A percentile compares a stretch with the other conserved stretches of the same genome.
phyloP scores from a whole-genome alignment of 2,888 invertebrate species.

The Microctonus aethiopoides region DNA sequence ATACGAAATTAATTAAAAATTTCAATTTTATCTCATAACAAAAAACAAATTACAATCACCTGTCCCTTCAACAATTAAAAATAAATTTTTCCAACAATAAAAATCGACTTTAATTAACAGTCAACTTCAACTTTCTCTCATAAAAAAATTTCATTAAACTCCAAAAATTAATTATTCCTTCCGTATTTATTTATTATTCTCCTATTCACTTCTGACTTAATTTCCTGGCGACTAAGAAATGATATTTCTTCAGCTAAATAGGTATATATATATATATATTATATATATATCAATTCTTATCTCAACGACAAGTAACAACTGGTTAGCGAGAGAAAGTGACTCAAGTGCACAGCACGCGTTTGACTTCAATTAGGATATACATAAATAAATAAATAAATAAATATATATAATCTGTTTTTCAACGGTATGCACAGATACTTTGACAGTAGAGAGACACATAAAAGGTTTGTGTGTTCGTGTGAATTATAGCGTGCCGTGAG shows the following conservation, averaged over 20 bases:
- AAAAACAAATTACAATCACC: too few species aligned
- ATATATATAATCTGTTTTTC: slow-evolving; percentile 13
- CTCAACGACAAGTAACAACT: slow-evolving; percentile 36
- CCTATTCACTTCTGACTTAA: neutral
- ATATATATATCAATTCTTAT: slow-evolving; percentile 29
- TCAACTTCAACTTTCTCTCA: too few species aligned
- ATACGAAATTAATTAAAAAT: too few species aligned
- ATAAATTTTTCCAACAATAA: too few species aligned
- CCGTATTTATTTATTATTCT: neutral
- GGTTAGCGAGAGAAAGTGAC: slow-evolving; percentile 31
- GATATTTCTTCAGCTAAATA: neutral
- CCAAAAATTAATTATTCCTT: too few species aligned
- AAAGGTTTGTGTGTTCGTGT: neutral
- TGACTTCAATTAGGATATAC: neutral
- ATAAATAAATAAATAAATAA: neutral
- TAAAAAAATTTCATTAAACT: too few species aligned
- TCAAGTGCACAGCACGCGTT: slow-evolving; percentile 9
- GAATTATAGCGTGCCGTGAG: slow-evolving; percentile 22
- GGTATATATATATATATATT: too few species aligned
- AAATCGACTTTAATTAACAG: too few species aligned
- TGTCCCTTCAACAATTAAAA: too few species aligned
- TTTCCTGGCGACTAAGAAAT: neutral
- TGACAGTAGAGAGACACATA: neutral
- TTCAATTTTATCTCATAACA: too few species aligned
- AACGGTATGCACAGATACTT: slow-evolving; percentile 3